phyloP scores from a whole-genome alignment of 2,113 vertebrate species.

The Gavia stellata region DNA sequence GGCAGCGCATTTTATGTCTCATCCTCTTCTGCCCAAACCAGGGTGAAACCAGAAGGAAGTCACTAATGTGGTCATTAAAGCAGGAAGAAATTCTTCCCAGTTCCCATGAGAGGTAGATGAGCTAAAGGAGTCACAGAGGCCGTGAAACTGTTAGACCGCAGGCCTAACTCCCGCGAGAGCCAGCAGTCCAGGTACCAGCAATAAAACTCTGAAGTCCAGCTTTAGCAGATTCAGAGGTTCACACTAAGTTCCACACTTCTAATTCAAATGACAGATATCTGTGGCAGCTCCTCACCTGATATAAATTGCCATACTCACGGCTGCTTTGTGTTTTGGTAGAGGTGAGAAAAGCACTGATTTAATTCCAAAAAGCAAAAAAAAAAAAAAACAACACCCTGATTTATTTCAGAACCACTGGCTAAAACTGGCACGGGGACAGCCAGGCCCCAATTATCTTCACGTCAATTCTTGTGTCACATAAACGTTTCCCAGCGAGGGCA shows the following conservation, averaged over 20 bases:
- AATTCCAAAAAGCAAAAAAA: not conserved
- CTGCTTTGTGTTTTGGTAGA: not conserved
- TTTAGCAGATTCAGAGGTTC: not conserved
- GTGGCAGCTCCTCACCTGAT: not conserved
- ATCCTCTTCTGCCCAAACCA: not conserved
- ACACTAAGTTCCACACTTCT: not conserved
- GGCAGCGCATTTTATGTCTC: not conserved
- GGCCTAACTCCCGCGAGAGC: accelerated
- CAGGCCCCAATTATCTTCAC: no score
- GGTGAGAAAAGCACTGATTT: not conserved
- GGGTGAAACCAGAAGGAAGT: not conserved
- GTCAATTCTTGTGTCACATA: not conserved
- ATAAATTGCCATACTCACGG: not conserved
- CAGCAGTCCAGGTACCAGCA: not conserved
- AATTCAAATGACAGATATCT: not conserved
- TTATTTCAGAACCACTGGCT: not conserved
- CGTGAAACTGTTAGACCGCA: not conserved
- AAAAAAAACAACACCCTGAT: no score
- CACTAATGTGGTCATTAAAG: not conserved
- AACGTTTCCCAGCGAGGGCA: not conserved
- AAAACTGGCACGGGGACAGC: not conserved
- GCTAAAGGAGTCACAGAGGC: not conserved
- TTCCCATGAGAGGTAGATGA: not conserved
- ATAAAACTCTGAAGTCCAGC: not conserved
- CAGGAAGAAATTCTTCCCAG: not conserved